Conservation (phyloP, 2,888 invertebrate species). For the Eristalinus aeneus region DNA sequence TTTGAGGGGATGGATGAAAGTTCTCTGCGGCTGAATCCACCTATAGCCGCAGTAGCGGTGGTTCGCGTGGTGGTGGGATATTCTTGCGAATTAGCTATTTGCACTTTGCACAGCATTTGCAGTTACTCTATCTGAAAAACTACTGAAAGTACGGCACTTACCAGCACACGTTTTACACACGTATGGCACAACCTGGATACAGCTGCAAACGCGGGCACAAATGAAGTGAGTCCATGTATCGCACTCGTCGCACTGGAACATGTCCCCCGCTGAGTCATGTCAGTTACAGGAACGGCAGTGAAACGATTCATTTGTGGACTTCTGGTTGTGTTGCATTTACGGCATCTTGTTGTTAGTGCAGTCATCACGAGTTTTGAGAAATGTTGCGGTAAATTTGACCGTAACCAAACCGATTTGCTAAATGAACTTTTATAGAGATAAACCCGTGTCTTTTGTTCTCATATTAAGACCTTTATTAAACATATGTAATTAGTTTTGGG, state of each 20-base stretch:
- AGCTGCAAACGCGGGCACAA: neutral
- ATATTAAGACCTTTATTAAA: too few relatives aligned
- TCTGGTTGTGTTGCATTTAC: neutral
- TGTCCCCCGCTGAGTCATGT: conserved; percentile 12
- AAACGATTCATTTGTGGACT: neutral
- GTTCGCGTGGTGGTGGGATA: neutral
- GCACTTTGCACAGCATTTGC: neutral
- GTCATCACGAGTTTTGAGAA: too few relatives aligned
- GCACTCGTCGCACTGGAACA: conserved; percentile 19
- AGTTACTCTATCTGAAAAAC: neutral
- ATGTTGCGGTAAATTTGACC: too few relatives aligned
- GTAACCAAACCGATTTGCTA: too few relatives aligned
- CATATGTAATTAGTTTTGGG: too few relatives aligned
- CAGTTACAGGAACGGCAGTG: conserved; percentile 10
- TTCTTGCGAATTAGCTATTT: neutral
- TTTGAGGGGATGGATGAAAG: neutral
- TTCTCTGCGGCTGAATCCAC: neutral
- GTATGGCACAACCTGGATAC: neutral
- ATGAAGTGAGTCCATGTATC: neutral
- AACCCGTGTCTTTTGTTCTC: too few relatives aligned
- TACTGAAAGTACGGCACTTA: conserved; percentile 3
- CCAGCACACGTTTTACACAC: neutral
- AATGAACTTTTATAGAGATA: too few relatives aligned
- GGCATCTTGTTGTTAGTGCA: too few relatives aligned
- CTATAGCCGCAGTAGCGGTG: neutral